phyloP scores from a whole-genome alignment of 2,113 vertebrate genomes.

The Delphinapterus leucas region DNA sequence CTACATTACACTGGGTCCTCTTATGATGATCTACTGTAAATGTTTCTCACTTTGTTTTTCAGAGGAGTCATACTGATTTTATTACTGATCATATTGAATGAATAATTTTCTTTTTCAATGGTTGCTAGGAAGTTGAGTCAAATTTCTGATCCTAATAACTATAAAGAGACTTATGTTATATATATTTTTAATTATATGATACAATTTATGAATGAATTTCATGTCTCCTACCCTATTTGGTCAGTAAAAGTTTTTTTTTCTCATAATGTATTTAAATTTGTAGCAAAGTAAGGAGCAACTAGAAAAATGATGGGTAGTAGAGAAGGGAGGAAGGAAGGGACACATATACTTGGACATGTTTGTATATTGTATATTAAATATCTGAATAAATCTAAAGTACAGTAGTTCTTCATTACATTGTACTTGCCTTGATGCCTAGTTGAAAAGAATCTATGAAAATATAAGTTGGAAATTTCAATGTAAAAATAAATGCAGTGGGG shows the following conservation, averaged over 20 bases:
- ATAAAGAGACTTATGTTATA: not conserved
- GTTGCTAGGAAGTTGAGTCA: not conserved
- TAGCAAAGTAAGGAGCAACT: not conserved
- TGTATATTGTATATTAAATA: not conserved
- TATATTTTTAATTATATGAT: not conserved
- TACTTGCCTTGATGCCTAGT: not conserved
- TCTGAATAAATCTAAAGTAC: not conserved
- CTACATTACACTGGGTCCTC: not conserved
- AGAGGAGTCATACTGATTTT: not conserved
- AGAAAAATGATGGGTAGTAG: not conserved
- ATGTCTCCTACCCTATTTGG: not conserved
- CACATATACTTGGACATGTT: not conserved
- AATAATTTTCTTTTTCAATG: not conserved
- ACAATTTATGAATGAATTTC: not conserved
- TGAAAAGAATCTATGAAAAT: not conserved
- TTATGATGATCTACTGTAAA: not conserved
- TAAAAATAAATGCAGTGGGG: not conserved
- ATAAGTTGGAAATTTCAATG: not conserved
- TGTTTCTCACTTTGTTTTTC: not conserved
- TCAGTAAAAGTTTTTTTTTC: not conserved
- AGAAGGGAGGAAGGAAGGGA: not conserved
- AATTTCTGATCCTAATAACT: not conserved
- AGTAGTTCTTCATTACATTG: not conserved
- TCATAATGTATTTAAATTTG: not conserved
- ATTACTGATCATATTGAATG: not conserved